A percentile compares a stretch with the other conserved stretches of the same genome.
Evolutionary conservation across 2,797 vertebrate genomes (phyloP).

Genomic region (Hoplostethus atlanticus): DNA sequence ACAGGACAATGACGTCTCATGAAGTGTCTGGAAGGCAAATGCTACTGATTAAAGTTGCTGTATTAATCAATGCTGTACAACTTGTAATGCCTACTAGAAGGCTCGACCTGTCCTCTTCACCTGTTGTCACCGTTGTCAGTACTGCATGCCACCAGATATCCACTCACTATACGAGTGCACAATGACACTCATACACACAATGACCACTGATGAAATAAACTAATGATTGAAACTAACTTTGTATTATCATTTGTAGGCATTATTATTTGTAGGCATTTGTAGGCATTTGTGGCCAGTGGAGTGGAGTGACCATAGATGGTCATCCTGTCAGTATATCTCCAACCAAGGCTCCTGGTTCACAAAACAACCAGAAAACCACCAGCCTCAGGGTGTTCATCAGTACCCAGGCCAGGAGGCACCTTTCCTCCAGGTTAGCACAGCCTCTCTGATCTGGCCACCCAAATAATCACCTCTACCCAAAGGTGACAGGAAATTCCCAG

Average conservation of each 20-base stretch:
- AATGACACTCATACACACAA: neutral
- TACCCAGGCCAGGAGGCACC: too few species aligned
- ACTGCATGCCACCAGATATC: too few species aligned
- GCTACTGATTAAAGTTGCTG: neutral
- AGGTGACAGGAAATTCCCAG: too few species aligned
- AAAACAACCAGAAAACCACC: neutral
- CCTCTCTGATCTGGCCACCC: too few species aligned
- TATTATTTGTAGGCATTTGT: too few species aligned
- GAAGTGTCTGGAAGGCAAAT: neutral
- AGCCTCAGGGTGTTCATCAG: neutral
- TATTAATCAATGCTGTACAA: neutral
- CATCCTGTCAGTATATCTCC: neutral
- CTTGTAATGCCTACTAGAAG: conserved; percentile 1
- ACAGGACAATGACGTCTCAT: too few species aligned
- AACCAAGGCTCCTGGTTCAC: neutral
- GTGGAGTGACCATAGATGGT: too few species aligned
- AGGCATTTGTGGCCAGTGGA: too few species aligned
- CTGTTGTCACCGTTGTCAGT: too few species aligned
- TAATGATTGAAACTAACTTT: neutral
- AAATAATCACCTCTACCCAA: too few species aligned
- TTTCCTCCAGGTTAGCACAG: too few species aligned
- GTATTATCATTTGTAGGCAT: neutral
- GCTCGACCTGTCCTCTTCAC: neutral
- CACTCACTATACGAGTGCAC: neutral
- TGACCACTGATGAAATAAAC: conserved; percentile 25